phyloP scores from a whole-genome alignment of 2,113 vertebrate species.

The Bothrops jararaca region DNA sequence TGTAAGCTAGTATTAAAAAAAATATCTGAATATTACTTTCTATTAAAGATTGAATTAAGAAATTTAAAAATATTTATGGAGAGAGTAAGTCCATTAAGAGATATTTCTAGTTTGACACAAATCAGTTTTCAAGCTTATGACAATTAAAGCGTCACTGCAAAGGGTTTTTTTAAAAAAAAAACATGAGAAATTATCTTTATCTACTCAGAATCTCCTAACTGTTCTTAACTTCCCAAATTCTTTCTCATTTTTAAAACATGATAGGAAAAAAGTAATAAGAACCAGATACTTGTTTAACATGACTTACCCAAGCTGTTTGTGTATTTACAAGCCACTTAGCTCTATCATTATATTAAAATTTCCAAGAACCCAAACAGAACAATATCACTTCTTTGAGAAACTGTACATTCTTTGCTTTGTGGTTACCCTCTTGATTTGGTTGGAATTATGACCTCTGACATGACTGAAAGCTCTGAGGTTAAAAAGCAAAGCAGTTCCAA shows the following conservation, averaged over 20 bases:
- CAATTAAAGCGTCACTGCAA: neutral
- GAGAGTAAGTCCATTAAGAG: neutral
- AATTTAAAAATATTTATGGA: neutral
- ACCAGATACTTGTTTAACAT: conserved; percentile 71
- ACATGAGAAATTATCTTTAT: neutral
- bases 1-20: neutral
- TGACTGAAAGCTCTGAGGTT: conserved; percentile 51
- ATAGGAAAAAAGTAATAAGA: conserved; percentile 65
- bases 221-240: neutral
- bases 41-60: neutral
- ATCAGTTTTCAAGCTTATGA: neutral
- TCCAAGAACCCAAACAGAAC: conserved; percentile 52
- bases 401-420: conserved; percentile 29
- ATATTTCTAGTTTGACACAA: neutral
- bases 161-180: neutral
- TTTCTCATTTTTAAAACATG: conserved; percentile 58
- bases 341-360: conserved; percentile 67
- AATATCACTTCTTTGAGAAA: conserved; percentile 58
- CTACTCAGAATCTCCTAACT: neutral
- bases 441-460: conserved; percentile 53
- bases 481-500: conserved; percentile 57
- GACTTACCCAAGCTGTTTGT: conserved; percentile 59
- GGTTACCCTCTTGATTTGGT: conserved; percentile 48
- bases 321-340: conserved; percentile 63
- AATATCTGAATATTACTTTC: neutral